These are phyloP conservation scores for Cybosia mesomella DNA, from an alignment of 2,888 invertebrate species.

Conservation along the genomic window DNA sequence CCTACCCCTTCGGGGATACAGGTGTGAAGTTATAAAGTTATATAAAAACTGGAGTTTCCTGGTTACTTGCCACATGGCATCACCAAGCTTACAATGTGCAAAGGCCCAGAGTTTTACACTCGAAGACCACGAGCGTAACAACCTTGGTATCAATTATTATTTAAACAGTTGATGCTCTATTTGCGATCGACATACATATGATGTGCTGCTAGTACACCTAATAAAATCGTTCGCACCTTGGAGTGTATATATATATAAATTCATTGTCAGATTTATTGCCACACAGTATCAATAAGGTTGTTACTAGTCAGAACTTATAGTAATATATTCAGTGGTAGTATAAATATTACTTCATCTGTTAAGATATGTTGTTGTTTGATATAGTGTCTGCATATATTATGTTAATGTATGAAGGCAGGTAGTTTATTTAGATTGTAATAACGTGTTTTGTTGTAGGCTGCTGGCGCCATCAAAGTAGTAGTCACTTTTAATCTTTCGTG, in stretches of 20 bases:
- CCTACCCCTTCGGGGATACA: too few species aligned
- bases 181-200: conserved; percentile 9
- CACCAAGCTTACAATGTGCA: conserved; percentile 21
- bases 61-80: conserved; percentile 23
- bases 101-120: conserved; percentile 30
- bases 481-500: too few species aligned
- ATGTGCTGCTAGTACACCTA: background rate
- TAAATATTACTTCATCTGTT: background rate
- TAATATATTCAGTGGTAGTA: background rate
- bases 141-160: conserved; percentile 23
- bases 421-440: background rate
- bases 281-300: background rate
- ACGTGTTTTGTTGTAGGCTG: background rate
- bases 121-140: conserved; percentile 13
- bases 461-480: too few species aligned
- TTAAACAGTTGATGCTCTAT: conserved; percentile 25
- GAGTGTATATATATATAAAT: background rate
- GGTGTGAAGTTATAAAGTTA: too few species aligned
- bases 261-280: background rate
- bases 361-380: background rate
- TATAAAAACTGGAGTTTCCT: background rate
- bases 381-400: background rate
- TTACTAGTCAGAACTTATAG: background rate
- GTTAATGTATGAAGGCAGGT: background rate
- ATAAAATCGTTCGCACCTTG: background rate